These are phyloP conservation scores for Thera obeliscata DNA, from an alignment of 2,888 invertebrate species.

Conservation along the genomic window DNA sequence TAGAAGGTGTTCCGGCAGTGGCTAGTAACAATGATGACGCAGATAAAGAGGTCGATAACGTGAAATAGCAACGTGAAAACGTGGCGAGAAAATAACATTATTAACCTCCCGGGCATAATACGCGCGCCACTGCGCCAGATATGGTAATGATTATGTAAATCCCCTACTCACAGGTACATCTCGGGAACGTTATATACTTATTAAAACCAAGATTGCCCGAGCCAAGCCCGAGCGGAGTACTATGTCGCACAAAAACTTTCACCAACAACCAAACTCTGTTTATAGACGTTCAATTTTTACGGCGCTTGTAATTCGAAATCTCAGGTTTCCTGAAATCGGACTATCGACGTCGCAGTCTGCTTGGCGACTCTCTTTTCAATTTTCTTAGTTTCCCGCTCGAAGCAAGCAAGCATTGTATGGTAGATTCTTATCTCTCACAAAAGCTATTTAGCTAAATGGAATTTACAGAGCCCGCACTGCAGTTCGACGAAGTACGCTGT, in stretches of 20 bases:
- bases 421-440: slow-evolving; percentile 83
- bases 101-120: slow-evolving; percentile 84
- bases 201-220: slow-evolving; percentile 82
- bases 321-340: slow-evolving; percentile 79
- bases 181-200: slow-evolving; percentile 82
- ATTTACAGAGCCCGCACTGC: slow-evolving; percentile 84
- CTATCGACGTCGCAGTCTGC: slow-evolving; percentile 75
- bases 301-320: slow-evolving; percentile 76
- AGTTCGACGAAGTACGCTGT: slow-evolving; percentile 83
- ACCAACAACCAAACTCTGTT: slow-evolving; percentile 60
- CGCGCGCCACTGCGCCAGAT: slow-evolving; percentile 83
- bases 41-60: slow-evolving; percentile 82
- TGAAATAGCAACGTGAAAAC: slow-evolving; percentile 83
- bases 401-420: slow-evolving; percentile 81
- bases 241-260: slow-evolving; percentile 75
- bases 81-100: slow-evolving; percentile 85
- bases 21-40: slow-evolving; percentile 81
- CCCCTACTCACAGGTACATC: slow-evolving; percentile 82
- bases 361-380: slow-evolving; percentile 83
- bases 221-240: slow-evolving; percentile 57
- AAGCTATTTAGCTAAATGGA: slow-evolving; percentile 85
- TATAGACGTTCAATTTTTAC: slow-evolving; percentile 77
- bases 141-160: slow-evolving; percentile 86
- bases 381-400: slow-evolving; percentile 81
- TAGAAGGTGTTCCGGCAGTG: slow-evolving; percentile 71